Evolutionary conservation across 2,113 vertebrate genomes (phyloP).

Genomic region (Podarcis raffonei): DNA sequence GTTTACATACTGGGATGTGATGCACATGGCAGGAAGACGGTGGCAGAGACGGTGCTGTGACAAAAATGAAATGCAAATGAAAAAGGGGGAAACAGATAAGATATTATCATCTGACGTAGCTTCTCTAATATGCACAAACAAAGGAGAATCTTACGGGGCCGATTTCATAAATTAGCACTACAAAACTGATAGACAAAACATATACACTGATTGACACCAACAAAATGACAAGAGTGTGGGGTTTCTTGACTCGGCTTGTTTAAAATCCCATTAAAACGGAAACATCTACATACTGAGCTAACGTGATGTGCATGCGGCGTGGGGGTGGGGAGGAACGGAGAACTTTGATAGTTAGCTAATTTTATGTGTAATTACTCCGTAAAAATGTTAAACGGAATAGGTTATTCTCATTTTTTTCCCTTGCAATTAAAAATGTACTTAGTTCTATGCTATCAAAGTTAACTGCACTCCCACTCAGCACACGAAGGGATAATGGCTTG

Average conservation of each 20-base stretch:
- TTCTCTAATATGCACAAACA: slow-evolving; percentile 7
- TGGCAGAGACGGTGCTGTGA: slow-evolving; percentile 32
- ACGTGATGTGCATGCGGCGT: slow-evolving; percentile 25
- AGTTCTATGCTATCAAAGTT: slow-evolving; percentile 69
- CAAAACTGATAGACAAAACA: slow-evolving; percentile 19
- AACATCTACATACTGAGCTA: slow-evolving; percentile 46
- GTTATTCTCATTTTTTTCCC: slow-evolving; percentile 65
- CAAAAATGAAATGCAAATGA: slow-evolving; percentile 43
- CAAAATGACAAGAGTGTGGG: neutral
- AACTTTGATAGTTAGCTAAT: slow-evolving; percentile 59
- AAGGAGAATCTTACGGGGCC: neutral
- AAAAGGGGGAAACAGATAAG: slow-evolving; percentile 41
- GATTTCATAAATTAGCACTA: slow-evolving; percentile 19
- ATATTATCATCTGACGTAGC: slow-evolving; percentile 35
- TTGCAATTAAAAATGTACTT: slow-evolving; percentile 64
- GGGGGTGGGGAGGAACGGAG: slow-evolving; percentile 57
- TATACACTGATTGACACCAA: slow-evolving; percentile 29
- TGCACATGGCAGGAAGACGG: slow-evolving; percentile 57
- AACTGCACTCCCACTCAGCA: slow-evolving; percentile 73
- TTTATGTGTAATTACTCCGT: slow-evolving; percentile 67
- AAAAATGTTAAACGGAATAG: slow-evolving; percentile 68
- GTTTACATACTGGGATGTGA: slow-evolving; percentile 73
- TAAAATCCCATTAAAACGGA: slow-evolving; percentile 53
- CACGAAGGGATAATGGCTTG: slow-evolving; percentile 67
- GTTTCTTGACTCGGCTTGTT: slow-evolving; percentile 25